A percentile compares a stretch with the other conserved stretches of the same genome.
These are phyloP conservation scores for Dissostichus mawsoni DNA, from an alignment of 2,113 vertebrate species.

Conservation along the genomic window DNA sequence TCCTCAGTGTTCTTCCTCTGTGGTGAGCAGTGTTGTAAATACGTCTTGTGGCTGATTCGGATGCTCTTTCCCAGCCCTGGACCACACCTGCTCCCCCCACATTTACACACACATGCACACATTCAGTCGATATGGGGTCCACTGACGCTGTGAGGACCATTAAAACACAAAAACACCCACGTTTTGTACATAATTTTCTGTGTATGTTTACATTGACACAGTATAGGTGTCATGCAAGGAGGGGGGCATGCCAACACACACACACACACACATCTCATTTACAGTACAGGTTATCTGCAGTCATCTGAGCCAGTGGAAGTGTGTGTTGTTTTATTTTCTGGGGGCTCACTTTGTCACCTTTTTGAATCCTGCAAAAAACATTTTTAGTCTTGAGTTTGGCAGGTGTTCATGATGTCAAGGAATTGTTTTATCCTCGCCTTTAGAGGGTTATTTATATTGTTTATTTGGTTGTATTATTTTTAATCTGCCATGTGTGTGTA, in stretches of 20 bases:
- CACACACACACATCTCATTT: constrained; percentile 52
- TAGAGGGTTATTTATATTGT: constrained; percentile 35
- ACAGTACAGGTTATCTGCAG: constrained; percentile 43
- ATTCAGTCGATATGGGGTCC: constrained; percentile 20
- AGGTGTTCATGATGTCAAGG: constrained; percentile 34
- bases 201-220: constrained; percentile 73
- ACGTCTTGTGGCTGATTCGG: constrained; percentile 56
- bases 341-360: constrained; percentile 2
- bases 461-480: constrained; percentile 60
- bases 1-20: constrained; percentile 63
- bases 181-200: constrained; percentile 69
- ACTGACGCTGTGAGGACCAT: constrained; percentile 40
- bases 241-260: constrained; percentile 33
- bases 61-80: constrained; percentile 45
- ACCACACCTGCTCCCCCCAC: constrained; percentile 64
- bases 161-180: constrained; percentile 47
- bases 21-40: constrained; percentile 74
- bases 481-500: constrained; percentile 38
- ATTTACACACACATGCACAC: constrained; percentile 30
- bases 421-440: constrained; percentile 25
- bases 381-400: constrained; percentile 19
- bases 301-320: constrained; percentile 62
- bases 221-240: constrained; percentile 37
- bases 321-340: constrained; percentile 8
- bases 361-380: constrained; percentile 42